Conservation (phyloP, 2,797 vertebrate species). For the Buphagus erythrorhynchus region DNA sequence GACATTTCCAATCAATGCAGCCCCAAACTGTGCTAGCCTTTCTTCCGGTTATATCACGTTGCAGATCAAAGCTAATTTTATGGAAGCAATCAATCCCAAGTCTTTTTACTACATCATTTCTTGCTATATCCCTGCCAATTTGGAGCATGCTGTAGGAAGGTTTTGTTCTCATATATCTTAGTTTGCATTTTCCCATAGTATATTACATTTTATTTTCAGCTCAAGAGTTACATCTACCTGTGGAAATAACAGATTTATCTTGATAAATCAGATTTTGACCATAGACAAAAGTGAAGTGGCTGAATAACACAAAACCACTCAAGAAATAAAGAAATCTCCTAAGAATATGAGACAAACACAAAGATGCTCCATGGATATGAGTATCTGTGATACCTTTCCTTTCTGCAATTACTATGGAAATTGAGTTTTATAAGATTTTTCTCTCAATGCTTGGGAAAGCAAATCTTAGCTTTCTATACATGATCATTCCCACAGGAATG, state of each 20-base stretch:
- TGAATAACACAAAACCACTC: not conserved
- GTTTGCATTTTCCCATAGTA: not conserved
- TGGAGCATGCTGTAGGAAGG: not conserved
- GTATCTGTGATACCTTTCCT: not conserved
- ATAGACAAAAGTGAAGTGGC: not conserved
- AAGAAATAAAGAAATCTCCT: not conserved
- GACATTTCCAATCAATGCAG: not conserved
- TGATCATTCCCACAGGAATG: not conserved
- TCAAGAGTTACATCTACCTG: not conserved
- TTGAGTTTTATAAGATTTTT: not conserved
- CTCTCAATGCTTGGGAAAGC: not conserved
- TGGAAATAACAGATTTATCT: not conserved
- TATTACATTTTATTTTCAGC: not conserved
- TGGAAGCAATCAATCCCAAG: not conserved
- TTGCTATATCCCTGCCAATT: not conserved
- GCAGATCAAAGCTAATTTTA: constrained; percentile 19
- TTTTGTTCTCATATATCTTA: not conserved
- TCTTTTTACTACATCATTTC: not conserved
- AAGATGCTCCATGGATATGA: not conserved
- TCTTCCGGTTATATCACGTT: not conserved
- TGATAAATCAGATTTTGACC: not conserved
- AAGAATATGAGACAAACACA: not conserved
- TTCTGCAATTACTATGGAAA: not conserved
- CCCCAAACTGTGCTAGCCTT: not conserved
- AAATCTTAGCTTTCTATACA: not conserved